Percentiles rank a stretch among this genome's conserved stretches.
Conservation (phyloP, 2,797 vertebrate species). For the Falco naumanni region DNA sequence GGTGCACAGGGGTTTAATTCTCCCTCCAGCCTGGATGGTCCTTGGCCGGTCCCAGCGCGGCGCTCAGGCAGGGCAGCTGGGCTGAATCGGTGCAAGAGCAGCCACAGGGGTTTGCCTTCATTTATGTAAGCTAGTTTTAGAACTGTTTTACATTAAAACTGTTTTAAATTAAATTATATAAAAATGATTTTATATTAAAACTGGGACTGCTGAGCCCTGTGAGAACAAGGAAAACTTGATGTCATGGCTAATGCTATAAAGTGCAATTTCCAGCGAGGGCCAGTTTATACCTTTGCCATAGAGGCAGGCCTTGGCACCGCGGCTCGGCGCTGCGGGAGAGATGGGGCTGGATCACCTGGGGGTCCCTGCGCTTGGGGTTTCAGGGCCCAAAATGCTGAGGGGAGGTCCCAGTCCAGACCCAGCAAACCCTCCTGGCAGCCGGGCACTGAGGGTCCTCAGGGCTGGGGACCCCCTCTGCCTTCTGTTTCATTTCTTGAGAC, state of each 20-base stretch:
- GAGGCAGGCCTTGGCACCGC: not conserved
- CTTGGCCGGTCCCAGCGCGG: not conserved
- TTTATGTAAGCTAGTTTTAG: not conserved
- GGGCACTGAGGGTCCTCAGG: accelerated
- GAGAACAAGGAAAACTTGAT: constrained; percentile 21
- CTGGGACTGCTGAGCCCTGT: not conserved
- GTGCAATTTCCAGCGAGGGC: not conserved
- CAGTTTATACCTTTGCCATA: not conserved
- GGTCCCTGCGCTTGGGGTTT: accelerated
- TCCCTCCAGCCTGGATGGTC: not conserved
- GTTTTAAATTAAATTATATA: constrained; percentile 30
- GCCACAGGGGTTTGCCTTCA: not conserved
- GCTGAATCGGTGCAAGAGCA: not conserved
- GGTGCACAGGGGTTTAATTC: not conserved
- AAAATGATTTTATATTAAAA: constrained; percentile 46
- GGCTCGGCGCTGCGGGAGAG: accelerated
- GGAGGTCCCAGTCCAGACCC: not conserved
- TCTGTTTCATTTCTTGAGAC: not conserved
- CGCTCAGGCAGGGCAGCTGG: not conserved
- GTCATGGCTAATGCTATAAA: not conserved
- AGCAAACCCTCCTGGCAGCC: not conserved
- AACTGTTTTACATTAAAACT: constrained; percentile 46
- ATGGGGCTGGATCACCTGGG: accelerated
- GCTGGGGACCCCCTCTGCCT: not conserved
- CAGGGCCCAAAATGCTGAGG: not conserved